Base-by-base conservation (phyloP, 2,888 invertebrate species). In the Phragmatobia fuliginosa region DNA sequence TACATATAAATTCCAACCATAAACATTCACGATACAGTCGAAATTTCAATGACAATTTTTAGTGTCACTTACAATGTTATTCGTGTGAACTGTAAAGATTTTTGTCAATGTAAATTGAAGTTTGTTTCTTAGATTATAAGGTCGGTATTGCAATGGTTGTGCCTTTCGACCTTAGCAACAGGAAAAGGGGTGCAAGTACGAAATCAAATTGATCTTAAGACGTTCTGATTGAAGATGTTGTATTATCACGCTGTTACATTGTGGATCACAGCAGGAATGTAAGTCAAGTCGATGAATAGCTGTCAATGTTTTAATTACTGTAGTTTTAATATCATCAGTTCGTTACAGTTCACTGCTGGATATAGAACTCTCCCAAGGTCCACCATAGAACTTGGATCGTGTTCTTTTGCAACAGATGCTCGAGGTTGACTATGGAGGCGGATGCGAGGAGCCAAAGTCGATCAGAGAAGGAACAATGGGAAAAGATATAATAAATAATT, bases 151-250 rank as follows among this genome's bases (percentile, higher is more conserved):
- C 16, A 1, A 2, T 73, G 71, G 41, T 32, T 4, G 56, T 18
- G 62, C 71, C 63, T 10, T 66, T 67, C 77, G 74, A 83, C 70
- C 70, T 72, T 72, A 59, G 41, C 11, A n/a, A 72, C 75, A 70
- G 72, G 72, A 75, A 70, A 75, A 75, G 68, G 75, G 75, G 75
- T 75, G 75, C 70, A 72, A 70, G 45, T 71, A 62, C 33, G 52
- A 71, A 71, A 71, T 73, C 68, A 73, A 75, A 72, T 72, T 72
- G 70, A 60, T 66, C 63, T 7, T 68, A 75, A 75, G 75, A 71
- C 41, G 65, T 59, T 75, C 79, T 14, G 63, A 45, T 64, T 76
- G 76, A 18, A 28, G 28, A 58, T 45, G 62, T 62, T 65, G 59
- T 69, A 69, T 61, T 61, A 66, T 69, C 41, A 32, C 64, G 70